Evolutionary conservation across 2,113 vertebrate genomes (phyloP).

Genomic region (Osmerus eperlanus): DNA sequence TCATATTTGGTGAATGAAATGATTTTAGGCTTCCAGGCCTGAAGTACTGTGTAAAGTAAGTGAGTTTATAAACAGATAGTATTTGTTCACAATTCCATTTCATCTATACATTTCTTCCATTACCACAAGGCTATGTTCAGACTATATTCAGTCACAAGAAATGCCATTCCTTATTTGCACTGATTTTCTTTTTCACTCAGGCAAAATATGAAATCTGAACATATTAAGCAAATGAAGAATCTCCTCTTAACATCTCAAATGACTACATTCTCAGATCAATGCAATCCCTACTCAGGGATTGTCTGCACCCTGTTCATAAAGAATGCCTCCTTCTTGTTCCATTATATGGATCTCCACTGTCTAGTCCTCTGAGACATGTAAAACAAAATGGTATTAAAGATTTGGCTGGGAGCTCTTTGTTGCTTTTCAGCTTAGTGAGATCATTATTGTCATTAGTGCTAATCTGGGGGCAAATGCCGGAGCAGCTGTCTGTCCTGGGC

Average conservation of each 20-base stretch:
- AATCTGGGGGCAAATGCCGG: conserved; percentile 62
- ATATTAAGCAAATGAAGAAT: not conserved
- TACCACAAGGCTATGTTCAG: too few species aligned
- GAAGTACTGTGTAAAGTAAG: not conserved
- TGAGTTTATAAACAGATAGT: too few species aligned
- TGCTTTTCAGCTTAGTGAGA: conserved; percentile 53
- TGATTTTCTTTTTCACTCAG: not conserved
- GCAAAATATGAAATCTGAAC: not conserved
- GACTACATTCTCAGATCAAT: not conserved
- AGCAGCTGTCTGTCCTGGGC: conserved; percentile 42
- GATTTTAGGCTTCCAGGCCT: not conserved
- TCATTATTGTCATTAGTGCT: conserved; percentile 67
- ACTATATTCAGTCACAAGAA: not conserved
- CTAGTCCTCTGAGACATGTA: conserved; percentile 44
- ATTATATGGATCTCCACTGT: conserved; percentile 50
- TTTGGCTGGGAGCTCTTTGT: conserved; percentile 48
- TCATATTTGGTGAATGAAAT: conserved; percentile 8
- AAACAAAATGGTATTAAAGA: conserved; percentile 64
- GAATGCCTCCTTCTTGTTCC: conserved; percentile 33
- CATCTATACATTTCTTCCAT: too few species aligned
- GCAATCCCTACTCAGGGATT: not conserved
- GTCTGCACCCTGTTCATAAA: conserved; percentile 21
- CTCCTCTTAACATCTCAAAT: not conserved
- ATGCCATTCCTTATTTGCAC: too few species aligned
- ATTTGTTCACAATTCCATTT: too few species aligned